A percentile compares a stretch with the other conserved stretches of the same genome.
These are phyloP conservation scores for Pollenia amentaria DNA, from an alignment of 2,888 invertebrate species.

Conservation along the genomic window DNA sequence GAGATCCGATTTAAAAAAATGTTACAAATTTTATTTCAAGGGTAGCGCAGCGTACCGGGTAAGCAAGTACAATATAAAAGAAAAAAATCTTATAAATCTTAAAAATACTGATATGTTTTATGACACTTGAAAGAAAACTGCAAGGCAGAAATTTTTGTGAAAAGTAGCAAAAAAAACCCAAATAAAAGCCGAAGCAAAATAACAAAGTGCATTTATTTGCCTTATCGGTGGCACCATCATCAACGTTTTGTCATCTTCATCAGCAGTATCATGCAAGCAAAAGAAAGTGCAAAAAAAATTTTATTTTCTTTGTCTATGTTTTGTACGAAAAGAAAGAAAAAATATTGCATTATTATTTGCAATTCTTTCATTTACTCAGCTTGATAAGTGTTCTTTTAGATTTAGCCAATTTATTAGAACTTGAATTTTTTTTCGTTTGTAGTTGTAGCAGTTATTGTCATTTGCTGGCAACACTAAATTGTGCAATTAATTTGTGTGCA, in stretches of 20 bases:
- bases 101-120: conserved; percentile 33
- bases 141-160: conserved; percentile 8
- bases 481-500: conserved; percentile 21
- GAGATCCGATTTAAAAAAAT: no score
- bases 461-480: conserved; percentile 18
- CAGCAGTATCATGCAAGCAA: conserved; percentile 32
- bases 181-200: conserved; percentile 72
- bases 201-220: conserved; percentile 77
- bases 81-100: conserved; percentile 25
- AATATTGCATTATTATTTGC: conserved; percentile 17
- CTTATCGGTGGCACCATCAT: conserved; percentile 73
- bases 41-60: background rate
- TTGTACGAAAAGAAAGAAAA: background rate
- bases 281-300: conserved; percentile 59
- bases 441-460: background rate
- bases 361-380: conserved; percentile 40
- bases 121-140: conserved; percentile 1
- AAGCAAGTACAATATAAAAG: background rate
- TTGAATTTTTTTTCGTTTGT: background rate
- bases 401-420: conserved; percentile 65
- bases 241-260: conserved; percentile 57
- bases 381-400: conserved; percentile 64
- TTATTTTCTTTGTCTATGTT: background rate
- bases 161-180: conserved; percentile 75
- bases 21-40: no score